Percentiles rank a stretch among this genome's conserved stretches.
Conservation (phyloP, 2,113 vertebrate species). For the human (Homo sapiens) region GRCh38 chr3:65380001-65380500, state of each 20-base stretch:
- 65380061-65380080: neutral
- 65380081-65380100: too few species aligned
- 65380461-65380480: neutral
- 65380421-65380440: neutral
- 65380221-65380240: accelerated
- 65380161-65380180: neutral
- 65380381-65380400: neutral
- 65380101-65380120: neutral
- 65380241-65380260: neutral
- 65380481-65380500: neutral
- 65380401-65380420: neutral
- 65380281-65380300: neutral
- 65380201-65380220: neutral
- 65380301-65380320: neutral
- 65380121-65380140: neutral
- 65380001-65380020: neutral
- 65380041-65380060: accelerated
- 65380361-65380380: neutral
- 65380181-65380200: neutral
- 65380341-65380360: neutral
- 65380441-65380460: neutral
- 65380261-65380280: neutral
- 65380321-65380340: neutral
- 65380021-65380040: neutral
- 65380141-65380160: neutral